A percentile compares a stretch with the other conserved stretches of the same genome.
Conservation (phyloP, 2,888 invertebrate genomes). For the Lasius fuliginosus region DNA sequence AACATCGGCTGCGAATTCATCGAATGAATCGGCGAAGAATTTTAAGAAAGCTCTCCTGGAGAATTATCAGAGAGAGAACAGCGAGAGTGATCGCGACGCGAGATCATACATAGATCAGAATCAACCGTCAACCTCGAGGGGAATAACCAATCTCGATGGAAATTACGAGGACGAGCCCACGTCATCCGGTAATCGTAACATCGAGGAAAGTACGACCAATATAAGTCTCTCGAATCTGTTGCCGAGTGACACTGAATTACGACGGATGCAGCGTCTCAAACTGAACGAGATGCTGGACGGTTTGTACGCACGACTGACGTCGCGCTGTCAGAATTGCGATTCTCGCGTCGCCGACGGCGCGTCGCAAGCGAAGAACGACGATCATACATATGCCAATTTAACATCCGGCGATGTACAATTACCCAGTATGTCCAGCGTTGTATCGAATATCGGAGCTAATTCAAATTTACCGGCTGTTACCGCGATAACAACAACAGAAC, state of each 20-base stretch:
- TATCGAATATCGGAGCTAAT: constrained; percentile 67
- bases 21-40: constrained; percentile 67
- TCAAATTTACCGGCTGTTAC: constrained; percentile 58
- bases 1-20: constrained; percentile 61
- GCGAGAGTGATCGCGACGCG: constrained; percentile 60
- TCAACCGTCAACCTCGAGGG: constrained; percentile 70
- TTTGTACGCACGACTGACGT: constrained; percentile 63
- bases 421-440: constrained; percentile 73
- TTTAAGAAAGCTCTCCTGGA: constrained; percentile 78
- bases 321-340: constrained; percentile 51
- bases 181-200: constrained; percentile 42
- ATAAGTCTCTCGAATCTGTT: constrained; percentile 70
- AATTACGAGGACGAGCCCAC: neutral
- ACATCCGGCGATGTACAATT: constrained; percentile 61
- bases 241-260: constrained; percentile 72
- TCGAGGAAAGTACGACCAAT: constrained; percentile 63
- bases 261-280: constrained; percentile 61
- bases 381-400: constrained; percentile 80
- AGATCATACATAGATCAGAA: constrained; percentile 53
- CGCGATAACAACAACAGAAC: constrained; percentile 50
- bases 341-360: constrained; percentile 26
- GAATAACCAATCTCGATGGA: constrained; percentile 48
- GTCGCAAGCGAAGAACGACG: constrained; percentile 65
- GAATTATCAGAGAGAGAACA: constrained; percentile 75
- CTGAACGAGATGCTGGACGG: constrained; percentile 66